These are phyloP conservation scores for Perodicticus potto DNA, from an alignment of 2,797 vertebrate species.

Conservation along the genomic window DNA sequence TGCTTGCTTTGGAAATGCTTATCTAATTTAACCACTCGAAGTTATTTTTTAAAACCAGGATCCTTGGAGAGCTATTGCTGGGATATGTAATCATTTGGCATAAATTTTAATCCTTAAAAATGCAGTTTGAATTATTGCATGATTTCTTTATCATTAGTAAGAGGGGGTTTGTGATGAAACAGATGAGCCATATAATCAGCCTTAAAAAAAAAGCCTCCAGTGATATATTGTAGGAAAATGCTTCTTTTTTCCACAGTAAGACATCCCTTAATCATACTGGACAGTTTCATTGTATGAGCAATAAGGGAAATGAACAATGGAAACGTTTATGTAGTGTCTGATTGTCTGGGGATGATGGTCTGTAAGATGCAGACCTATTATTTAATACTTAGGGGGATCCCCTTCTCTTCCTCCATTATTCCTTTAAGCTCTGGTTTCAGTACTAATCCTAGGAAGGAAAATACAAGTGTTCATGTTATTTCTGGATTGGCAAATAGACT, in stretches of 20 bases:
- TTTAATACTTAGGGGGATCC: constrained; percentile 78
- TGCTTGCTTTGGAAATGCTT: constrained; percentile 54
- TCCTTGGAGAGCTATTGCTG: constrained; percentile 71
- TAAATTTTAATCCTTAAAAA: constrained; percentile 75
- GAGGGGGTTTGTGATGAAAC: constrained; percentile 73
- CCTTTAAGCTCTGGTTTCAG: constrained; percentile 76
- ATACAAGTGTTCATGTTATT: constrained; percentile 68
- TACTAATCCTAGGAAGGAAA: constrained; percentile 66
- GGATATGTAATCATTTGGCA: constrained; percentile 82
- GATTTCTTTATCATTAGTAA: constrained; percentile 77
- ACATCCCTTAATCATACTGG: constrained; percentile 78
- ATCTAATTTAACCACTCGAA: constrained; percentile 64
- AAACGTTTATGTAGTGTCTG: constrained; percentile 84
- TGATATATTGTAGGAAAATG: constrained; percentile 76
- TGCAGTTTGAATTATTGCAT: constrained; percentile 74
- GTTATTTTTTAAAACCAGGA: constrained; percentile 68
- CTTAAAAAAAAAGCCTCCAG: neutral
- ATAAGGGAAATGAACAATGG: constrained; percentile 83
- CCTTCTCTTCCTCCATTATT: constrained; percentile 62
- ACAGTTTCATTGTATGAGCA: constrained; percentile 79
- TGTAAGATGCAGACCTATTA: constrained; percentile 73
- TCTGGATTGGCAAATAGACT: constrained; percentile 69
- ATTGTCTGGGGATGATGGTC: constrained; percentile 77
- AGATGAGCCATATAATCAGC: constrained; percentile 77
- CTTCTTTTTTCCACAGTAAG: constrained; percentile 73